Evolutionary conservation across 1,140 invertebrate genomes (phyloP), one percentile per base, ranked within the genome.

Genomic region (Drosophila willistoni): DNA sequence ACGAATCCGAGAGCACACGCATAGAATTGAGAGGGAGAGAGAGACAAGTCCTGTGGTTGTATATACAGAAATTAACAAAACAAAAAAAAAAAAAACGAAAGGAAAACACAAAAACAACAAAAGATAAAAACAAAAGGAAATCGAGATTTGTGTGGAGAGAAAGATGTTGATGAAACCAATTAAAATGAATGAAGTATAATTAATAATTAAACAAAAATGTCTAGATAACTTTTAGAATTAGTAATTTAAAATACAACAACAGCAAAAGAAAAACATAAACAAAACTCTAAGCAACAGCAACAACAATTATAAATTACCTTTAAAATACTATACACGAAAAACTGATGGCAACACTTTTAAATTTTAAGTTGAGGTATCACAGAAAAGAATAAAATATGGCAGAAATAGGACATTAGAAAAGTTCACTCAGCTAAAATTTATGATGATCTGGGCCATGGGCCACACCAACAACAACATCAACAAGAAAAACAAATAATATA

Each of bases 201-300:
- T 77, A 86, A 87, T 79, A 87, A 87, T 77, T 82, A 85, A 87
- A 39, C 36, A 75, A 75, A 87, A 75, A 82, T 82, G 72, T 79
- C 64, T 89, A 89, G 81, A 89, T 84, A 89, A 79, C 84, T 66
- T 78, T 84, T 89, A 89, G 85, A 44, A 66, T 83, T 86, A 86
- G 83, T 77, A 83, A 83, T 82, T 87, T 87, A 87, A 87, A 77
- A 85, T 81, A 86, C 74, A 33, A 64, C 39, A 51, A 71, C 63
- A 81, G 68, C 44, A 80, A 71, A 62, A 75, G 57, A 34, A 7
- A 34, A 34, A 34, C 33, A 22, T 22, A 36, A 36, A 69, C 29
- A 29, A 47, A 51, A 33, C n/a, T 47, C 44, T 51, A 44, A 64
- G 34, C 63, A 54, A 17, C 44, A 51, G 47, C 25, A 54, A 33